These are phyloP conservation scores for Myanophis thanlyinensis DNA, from an alignment of 2,113 vertebrate genomes.

Conservation along the genomic window DNA sequence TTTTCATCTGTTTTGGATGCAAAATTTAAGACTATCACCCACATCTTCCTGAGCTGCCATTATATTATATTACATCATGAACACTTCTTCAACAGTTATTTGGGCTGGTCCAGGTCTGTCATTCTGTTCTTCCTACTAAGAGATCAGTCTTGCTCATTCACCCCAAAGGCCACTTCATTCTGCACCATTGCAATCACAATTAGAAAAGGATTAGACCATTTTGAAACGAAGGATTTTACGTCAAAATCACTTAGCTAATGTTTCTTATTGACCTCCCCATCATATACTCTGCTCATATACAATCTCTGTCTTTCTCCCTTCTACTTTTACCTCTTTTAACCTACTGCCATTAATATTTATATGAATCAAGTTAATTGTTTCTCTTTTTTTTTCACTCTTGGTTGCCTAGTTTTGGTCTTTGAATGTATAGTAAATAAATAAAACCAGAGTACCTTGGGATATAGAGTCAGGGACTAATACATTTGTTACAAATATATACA, in stretches of 20 bases:
- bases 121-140: neutral
- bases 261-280: neutral
- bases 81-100: neutral
- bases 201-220: neutral
- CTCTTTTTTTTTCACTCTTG: neutral
- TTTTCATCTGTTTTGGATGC: neutral
- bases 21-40: neutral
- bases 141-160: neutral
- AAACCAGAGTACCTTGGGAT: neutral
- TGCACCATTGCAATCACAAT: neutral
- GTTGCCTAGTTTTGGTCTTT: neutral
- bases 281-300: neutral
- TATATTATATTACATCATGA: neutral
- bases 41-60: neutral
- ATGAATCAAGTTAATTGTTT: neutral
- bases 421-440: neutral
- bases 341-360: neutral
- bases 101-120: neutral
- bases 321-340: neutral
- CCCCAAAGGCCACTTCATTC: neutral
- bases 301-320: neutral
- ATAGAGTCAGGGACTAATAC: neutral
- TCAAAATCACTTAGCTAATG: neutral
- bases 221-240: neutral
- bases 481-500: neutral